phyloP scores from a whole-genome alignment of 2,113 vertebrate genomes.

The Herpailurus yagouaroundi region DNA sequence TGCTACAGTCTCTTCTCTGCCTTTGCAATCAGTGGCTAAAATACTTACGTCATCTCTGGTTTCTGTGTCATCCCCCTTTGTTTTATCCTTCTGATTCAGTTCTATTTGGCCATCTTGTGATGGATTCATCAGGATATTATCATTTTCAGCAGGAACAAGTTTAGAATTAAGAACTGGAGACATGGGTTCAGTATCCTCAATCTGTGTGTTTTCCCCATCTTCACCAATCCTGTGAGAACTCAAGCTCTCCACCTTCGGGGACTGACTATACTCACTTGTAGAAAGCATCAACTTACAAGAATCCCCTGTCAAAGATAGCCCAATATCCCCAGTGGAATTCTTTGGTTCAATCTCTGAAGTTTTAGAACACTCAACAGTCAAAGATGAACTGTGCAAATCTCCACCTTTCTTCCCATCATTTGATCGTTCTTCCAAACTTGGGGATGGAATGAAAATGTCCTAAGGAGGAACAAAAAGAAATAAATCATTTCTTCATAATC shows the following conservation, averaged over 20 bases:
- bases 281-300: constrained; percentile 89
- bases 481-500: constrained; percentile 53
- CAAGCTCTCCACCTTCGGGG: constrained; percentile 67
- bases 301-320: constrained; percentile 74
- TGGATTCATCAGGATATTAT: background rate
- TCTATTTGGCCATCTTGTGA: constrained; percentile 49
- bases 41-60: constrained; percentile 43
- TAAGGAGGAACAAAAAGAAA: constrained; percentile 78
- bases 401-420: constrained; percentile 71
- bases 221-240: constrained; percentile 78
- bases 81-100: constrained; percentile 51
- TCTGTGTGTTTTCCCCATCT: constrained; percentile 89
- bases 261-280: constrained; percentile 83
- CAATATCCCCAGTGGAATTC: constrained; percentile 61
- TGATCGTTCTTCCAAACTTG: constrained; percentile 86
- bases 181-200: constrained; percentile 81
- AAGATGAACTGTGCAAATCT: constrained; percentile 64
- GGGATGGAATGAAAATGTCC: constrained; percentile 95
- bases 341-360: constrained; percentile 70
- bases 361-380: constrained; percentile 72
- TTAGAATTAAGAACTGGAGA: constrained; percentile 58
- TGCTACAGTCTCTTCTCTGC: constrained; percentile 49
- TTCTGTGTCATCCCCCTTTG: constrained; percentile 48
- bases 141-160: constrained; percentile 54
- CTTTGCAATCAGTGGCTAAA: constrained; percentile 48